Percentiles rank a stretch among this genome's conserved stretches.
Conservation (phyloP, 2,113 vertebrate genomes). For the Herpetotheres cachinnans region DNA sequence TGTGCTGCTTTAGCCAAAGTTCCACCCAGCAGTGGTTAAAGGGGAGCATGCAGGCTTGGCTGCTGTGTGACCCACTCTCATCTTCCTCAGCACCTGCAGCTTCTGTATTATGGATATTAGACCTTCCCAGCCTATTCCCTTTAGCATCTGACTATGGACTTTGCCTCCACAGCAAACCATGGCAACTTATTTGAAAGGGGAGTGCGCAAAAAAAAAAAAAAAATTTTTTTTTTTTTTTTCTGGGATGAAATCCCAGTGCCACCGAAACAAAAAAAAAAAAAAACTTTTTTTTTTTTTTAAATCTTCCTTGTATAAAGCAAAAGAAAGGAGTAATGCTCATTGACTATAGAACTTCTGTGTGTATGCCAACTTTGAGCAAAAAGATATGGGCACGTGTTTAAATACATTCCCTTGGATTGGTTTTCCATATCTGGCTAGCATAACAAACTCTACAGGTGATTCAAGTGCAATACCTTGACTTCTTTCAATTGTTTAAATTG, state of each 20-base stretch:
- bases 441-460: background rate
- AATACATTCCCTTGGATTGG: background rate
- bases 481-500: background rate
- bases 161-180: background rate
- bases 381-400: background rate
- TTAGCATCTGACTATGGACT: background rate
- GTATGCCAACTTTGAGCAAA: background rate
- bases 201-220: background rate
- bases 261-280: background rate
- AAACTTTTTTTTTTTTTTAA: background rate
- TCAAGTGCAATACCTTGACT: background rate
- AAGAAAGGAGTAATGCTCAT: background rate
- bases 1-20: background rate
- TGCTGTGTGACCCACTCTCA: background rate
- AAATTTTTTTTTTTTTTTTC: background rate
- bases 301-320: background rate
- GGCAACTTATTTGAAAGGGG: background rate
- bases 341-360: background rate
- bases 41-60: background rate
- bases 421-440: background rate
- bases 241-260: background rate
- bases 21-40: background rate
- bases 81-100: background rate
- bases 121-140: background rate
- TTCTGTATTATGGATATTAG: background rate